Conservation (phyloP, 2,888 invertebrate genomes). For the Lepidocyrtoides sp. region DNA sequence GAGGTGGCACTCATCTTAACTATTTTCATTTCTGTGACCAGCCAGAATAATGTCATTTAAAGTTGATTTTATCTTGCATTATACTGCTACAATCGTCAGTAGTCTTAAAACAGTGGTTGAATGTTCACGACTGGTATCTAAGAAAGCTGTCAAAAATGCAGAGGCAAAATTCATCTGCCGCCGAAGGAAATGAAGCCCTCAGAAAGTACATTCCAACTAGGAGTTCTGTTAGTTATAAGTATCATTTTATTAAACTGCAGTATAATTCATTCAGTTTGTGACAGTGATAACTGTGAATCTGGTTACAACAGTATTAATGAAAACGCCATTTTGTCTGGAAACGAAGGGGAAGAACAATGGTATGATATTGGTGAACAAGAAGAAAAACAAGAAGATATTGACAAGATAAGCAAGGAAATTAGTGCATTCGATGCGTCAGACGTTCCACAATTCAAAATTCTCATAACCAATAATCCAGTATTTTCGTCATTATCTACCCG, state of each 20-base stretch:
- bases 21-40: too few relatives aligned
- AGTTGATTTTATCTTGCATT: too few relatives aligned
- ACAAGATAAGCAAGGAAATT: not conserved
- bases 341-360: not conserved
- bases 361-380: not conserved
- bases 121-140: too few relatives aligned
- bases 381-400: not conserved
- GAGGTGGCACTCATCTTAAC: too few relatives aligned
- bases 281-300: not conserved
- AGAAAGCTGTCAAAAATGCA: constrained; percentile 53
- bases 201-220: not conserved
- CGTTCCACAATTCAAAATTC: not conserved
- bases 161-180: not conserved
- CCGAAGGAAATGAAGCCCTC: constrained; percentile 66
- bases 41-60: too few relatives aligned
- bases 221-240: not conserved
- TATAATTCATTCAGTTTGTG: not conserved
- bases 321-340: not conserved
- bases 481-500: not conserved
- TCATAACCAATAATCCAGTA: not conserved
- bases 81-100: too few relatives aligned
- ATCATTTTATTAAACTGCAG: not conserved
- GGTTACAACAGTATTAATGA: not conserved
- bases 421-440: not conserved
- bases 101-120: too few relatives aligned